phyloP scores from a whole-genome alignment of 2,888 invertebrate species.

The Meandrusa payeni region DNA sequence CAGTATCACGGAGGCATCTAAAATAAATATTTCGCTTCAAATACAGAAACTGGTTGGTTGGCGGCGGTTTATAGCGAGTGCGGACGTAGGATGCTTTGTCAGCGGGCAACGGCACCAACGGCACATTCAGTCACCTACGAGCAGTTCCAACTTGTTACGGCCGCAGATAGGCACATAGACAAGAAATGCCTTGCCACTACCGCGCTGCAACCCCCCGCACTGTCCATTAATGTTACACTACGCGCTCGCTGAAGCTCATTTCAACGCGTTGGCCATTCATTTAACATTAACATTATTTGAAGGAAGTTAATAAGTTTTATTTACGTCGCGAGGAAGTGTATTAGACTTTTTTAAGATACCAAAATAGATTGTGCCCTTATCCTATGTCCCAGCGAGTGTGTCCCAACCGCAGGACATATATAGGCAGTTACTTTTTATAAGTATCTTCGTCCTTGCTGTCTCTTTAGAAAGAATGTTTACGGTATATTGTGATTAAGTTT shows the following conservation, averaged over 20 bases:
- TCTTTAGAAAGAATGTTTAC: no score
- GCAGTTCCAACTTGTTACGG: slow-evolving; percentile 18
- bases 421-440: no score
- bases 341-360: no score
- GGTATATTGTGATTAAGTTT: no score
- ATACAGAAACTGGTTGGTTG: slow-evolving; percentile 25
- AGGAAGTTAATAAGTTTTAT: no score
- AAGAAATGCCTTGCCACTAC: slow-evolving; percentile 9
- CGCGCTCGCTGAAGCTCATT: not conserved
- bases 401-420: no score
- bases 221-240: not conserved
- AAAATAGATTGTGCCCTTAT: no score
- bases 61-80: slow-evolving; percentile 16
- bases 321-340: no score
- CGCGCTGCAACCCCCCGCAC: not conserved
- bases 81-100: slow-evolving; percentile 19
- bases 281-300: no score
- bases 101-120: slow-evolving; percentile 23
- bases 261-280: not conserved
- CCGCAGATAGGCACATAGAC: slow-evolving; percentile 15
- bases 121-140: slow-evolving; percentile 18
- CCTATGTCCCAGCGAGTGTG: no score
- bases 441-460: no score
- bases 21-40: slow-evolving; percentile 24
- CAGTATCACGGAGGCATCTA: slow-evolving; percentile 14